Base-by-base conservation (phyloP, 2,113 vertebrate genomes). In the Ceyx margarethae region DNA sequence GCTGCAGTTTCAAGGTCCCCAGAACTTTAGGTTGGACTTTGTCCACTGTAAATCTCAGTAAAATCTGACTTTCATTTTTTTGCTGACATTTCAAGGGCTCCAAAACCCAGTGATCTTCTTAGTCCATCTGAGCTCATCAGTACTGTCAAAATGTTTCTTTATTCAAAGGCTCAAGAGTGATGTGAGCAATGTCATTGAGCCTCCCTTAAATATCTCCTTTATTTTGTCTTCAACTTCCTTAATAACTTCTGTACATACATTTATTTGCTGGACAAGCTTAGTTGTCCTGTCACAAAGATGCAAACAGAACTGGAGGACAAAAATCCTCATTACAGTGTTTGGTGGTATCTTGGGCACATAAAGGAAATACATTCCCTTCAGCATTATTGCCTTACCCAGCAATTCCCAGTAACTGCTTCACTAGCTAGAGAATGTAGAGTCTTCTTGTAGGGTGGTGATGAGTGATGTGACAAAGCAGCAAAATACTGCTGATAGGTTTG, bases 21-120 rank as follows among this genome's bases (percentile, higher is more conserved):
- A 81, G 74, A 93, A 61, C 13, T 91, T 92, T 40, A 81, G 74
- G 51, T 87, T 85, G n/a, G 25, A 60, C 37, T 53, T 74, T 35
- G 19, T 80, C 40, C 56, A 64, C 56, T 87, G 75, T 85, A 91
- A 92, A 69, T 85, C 60, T 87, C 68, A 67, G 56, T 82, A 64
- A 77, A 95, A 85, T 22, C 71, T 87, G 69, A 62, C 71, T 72
- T 42, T 48, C 51, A 43, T 67, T 90, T 72, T 72, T 72, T 31
- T 76, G 58, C 33, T 89, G 83, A 85, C 35, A 62, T 85, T 91
- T 91, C 89, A 93, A 93, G 89, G 56, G n/a, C 61, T 92, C 29
- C 40, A 91, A 85, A 87, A 15, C 48, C 9, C 42, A 21, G 40
- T 51, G 69, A 75, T 93, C 82, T 76, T 85, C 85, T 91, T 71